Evolutionary conservation across 2,888 invertebrate genomes (phyloP), one percentile per base, ranked within the genome.

Genomic region (Clostera curtula): DNA sequence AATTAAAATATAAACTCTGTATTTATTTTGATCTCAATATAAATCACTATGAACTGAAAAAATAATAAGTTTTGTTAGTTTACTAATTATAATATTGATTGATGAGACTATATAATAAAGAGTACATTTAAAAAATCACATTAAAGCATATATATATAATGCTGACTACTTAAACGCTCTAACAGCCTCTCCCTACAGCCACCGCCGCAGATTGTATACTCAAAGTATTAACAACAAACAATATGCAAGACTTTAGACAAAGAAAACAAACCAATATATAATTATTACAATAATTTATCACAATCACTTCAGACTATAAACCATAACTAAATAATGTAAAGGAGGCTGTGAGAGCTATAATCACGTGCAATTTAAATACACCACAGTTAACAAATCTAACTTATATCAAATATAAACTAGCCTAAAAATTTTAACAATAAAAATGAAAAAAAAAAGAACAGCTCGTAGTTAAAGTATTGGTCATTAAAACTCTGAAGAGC

Each of bases 101-200:
- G 79, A 80, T 80, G 79, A 77, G 71, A 75, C 79, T 83, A 83
- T n/a, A n/a, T 72, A 74, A 80, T 80, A 79, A 80, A 72, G 83
- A 83, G 83, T 83, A 83, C 83, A 82, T 80, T 79, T 76, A 79
- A 82, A 82, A 83, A 84, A 85, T 85, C 84, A 85, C 84, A 85
- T 82, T 83, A 82, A 85, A 85, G 84, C 83, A 84, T 83, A 84
- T 82, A n/a, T n/a, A 82, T 76, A 83, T 85, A 84, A 82, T 83
- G 82, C 82, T 83, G 84, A 84, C 84, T 84, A 85, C 83, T 80
- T 75, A 77, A 70, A 63, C 50, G 67, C 75, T 75, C 76, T 71
- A 63, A 73, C 82, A 77, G 82, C 80, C 80, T 51, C 73, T 47
- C 61, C 61, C 54, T 57, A 54, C 56, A 35, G 34, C 40, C 35